Evolutionary conservation across 2,113 vertebrate genomes (phyloP).

Genomic region (Caretta caretta): DNA sequence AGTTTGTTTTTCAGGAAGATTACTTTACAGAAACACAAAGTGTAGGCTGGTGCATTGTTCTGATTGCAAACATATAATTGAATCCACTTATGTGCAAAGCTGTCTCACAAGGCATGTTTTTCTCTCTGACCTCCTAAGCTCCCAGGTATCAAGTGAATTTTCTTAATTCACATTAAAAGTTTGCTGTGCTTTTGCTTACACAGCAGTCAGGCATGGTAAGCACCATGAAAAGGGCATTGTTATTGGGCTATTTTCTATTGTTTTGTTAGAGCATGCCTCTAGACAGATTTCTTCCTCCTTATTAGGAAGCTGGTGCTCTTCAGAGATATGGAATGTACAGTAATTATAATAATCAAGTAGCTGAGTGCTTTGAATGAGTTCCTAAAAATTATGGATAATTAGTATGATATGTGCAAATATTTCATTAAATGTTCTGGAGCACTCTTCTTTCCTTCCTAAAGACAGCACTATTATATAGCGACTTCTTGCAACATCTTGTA

Average conservation of each 20-base stretch:
- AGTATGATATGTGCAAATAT: conserved; percentile 42
- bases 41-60: not conserved
- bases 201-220: not conserved
- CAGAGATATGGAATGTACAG: conserved; percentile 60
- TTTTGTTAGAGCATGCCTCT: conserved; percentile 59
- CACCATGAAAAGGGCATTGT: conserved; percentile 58
- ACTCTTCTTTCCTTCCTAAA: not conserved
- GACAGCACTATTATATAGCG: not conserved
- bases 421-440: conserved; percentile 32
- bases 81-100: not conserved
- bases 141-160: conserved; percentile 25
- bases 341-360: conserved; percentile 70
- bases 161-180: conserved; percentile 25
- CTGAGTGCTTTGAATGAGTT: conserved; percentile 56
- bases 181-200: conserved; percentile 26
- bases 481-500: not conserved
- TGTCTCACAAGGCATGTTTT: not conserved
- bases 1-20: not conserved
- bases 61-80: not conserved
- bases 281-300: conserved; percentile 66
- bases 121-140: conserved; percentile 14
- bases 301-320: conserved; percentile 61
- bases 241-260: conserved; percentile 58
- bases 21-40: not conserved
- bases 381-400: conserved; percentile 60